phyloP scores from a whole-genome alignment of 35 echinoderm and acorn worm genomes.

The Patiria miniata region DNA sequence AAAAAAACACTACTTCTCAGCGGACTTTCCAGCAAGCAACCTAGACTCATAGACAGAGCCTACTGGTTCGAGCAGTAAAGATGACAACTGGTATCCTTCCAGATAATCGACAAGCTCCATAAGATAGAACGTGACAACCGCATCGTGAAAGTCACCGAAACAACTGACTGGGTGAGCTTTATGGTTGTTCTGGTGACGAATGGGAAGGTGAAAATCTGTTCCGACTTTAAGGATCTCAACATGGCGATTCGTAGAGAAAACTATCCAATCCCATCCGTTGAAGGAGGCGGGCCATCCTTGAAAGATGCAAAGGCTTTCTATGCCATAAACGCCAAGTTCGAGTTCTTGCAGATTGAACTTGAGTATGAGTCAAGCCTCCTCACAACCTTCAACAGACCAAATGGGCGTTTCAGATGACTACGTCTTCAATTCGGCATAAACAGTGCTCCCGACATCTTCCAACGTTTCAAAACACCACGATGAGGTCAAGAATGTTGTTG shows the following conservation, averaged over 20 bases:
- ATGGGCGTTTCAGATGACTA: constrained; percentile 68
- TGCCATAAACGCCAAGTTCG: constrained; percentile 67
- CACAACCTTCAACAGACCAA: constrained; percentile 71
- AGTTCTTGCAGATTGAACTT: constrained; percentile 60
- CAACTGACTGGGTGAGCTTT: constrained; percentile 61
- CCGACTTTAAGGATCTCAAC: constrained; percentile 72
- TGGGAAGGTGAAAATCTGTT: constrained; percentile 67
- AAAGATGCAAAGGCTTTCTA: constrained; percentile 70
- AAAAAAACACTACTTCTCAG: constrained; percentile 55
- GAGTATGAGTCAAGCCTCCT: constrained; percentile 72
- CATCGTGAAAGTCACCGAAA: constrained; percentile 58
- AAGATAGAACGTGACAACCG: constrained; percentile 58
- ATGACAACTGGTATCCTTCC: constrained; percentile 57
- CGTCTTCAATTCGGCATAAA: constrained; percentile 82
- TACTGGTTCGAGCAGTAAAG: constrained; percentile 61
- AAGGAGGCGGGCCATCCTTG: constrained; percentile 61
- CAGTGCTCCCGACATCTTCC: constrained; percentile 71
- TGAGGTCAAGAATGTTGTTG: constrained; percentile 59
- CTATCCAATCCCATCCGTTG: constrained; percentile 63
- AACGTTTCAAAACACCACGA: constrained; percentile 59
- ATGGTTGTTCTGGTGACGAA: constrained; percentile 57
- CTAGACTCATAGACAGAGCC: constrained; percentile 49
- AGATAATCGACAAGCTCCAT: constrained; percentile 48
- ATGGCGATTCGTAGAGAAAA: constrained; percentile 43
- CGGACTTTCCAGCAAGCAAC: constrained; percentile 36